Evolutionary conservation across 2,888 invertebrate species (phyloP).

Genomic region (Schizaphis graminum): DNA sequence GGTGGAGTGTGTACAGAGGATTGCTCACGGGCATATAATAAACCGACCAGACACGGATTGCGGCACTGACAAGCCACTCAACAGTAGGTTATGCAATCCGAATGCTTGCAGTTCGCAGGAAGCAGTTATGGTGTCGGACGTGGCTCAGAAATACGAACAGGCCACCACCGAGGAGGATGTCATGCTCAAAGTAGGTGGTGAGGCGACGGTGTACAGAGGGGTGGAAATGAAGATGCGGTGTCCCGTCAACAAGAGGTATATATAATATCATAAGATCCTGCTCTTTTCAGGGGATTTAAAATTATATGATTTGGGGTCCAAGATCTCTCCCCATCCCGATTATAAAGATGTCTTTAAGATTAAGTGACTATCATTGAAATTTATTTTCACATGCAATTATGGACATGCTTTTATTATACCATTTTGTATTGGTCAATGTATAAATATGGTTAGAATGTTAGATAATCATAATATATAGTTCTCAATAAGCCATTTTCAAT

Average conservation of each 20-base stretch:
- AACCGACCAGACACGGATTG: slow-evolving; percentile 84
- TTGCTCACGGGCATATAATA: slow-evolving; percentile 92
- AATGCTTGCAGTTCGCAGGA: slow-evolving; percentile 82
- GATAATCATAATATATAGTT: no score
- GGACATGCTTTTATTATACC: neutral
- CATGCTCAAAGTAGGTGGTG: slow-evolving; percentile 89
- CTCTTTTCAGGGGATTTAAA: neutral
- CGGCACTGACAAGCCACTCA: slow-evolving; percentile 78
- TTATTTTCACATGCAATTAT: neutral
- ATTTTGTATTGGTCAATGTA: no score
- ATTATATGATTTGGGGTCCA: no score
- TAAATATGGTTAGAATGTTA: no score
- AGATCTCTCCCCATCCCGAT: neutral
- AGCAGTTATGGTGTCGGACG: slow-evolving; percentile 83
- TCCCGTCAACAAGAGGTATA: slow-evolving; percentile 81
- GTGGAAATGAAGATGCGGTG: slow-evolving; percentile 94
- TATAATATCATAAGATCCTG: neutral
- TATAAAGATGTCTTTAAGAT: neutral
- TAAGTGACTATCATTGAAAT: neutral
- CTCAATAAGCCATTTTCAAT: no score
- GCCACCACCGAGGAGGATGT: slow-evolving; percentile 84
- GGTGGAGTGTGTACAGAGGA: slow-evolving; percentile 88
- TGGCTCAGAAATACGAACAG: slow-evolving; percentile 84
- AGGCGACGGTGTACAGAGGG: slow-evolving; percentile 90
- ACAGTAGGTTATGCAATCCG: slow-evolving; percentile 87